phyloP scores from a whole-genome alignment of 1,140 invertebrate species.

The Hypsibius dujardini region DNA sequence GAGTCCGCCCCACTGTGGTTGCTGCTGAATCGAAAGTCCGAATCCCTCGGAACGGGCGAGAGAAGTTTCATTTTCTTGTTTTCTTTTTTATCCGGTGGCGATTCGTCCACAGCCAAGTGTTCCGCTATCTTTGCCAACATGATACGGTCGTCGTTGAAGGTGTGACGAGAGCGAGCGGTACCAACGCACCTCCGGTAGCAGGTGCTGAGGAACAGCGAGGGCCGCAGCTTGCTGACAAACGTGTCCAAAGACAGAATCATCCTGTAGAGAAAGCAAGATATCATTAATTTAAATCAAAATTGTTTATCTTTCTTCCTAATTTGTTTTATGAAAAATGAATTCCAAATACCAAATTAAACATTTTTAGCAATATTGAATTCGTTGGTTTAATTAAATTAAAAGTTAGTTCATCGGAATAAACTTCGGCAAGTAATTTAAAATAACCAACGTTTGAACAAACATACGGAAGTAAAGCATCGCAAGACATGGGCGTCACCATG shows the following conservation, averaged over 20 bases:
- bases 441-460: neutral
- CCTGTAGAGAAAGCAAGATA: neutral
- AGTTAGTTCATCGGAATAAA: no score
- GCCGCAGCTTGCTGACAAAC: neutral
- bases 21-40: neutral
- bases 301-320: no score
- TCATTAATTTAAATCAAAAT: no score
- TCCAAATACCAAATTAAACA: no score
- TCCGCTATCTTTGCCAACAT: slow-evolving; percentile 5
- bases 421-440: no score
- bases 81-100: neutral
- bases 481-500: slow-evolving; percentile 12
- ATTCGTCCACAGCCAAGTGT: neutral
- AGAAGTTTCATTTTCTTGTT: neutral
- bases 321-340: no score
- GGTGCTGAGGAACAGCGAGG: neutral
- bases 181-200: neutral
- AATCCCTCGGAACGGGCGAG: neutral
- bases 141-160: neutral
- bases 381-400: no score
- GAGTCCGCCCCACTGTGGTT: neutral
- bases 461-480: slow-evolving; percentile 7
- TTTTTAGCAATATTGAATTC: no score
- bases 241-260: neutral
- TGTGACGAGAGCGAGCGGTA: neutral